phyloP scores from a whole-genome alignment of 2,888 invertebrate species.

The Ceraclea dissimilis region DNA sequence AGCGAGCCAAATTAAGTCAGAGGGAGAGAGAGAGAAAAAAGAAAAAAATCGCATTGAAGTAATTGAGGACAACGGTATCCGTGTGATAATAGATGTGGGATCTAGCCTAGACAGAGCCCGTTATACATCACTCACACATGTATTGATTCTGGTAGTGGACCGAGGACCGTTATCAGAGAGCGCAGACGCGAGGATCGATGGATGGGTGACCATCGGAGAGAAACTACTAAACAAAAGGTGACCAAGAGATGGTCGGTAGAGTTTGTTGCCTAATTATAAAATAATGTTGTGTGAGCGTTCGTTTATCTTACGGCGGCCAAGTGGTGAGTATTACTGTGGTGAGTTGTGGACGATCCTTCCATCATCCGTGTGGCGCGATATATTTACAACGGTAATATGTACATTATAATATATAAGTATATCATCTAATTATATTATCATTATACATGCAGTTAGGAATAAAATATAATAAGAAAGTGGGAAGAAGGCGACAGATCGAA shows the following conservation, averaged over 20 bases:
- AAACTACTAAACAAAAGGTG: conserved; percentile 14
- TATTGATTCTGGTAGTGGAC: conserved; percentile 51
- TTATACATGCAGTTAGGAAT: conserved; percentile 24
- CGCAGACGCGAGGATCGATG: conserved; percentile 26
- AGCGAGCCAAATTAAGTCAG: conserved; percentile 64
- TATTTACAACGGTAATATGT: conserved; percentile 20
- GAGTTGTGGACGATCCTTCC: conserved; percentile 30
- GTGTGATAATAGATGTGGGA: conserved; percentile 12
- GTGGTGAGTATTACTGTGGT: conserved; percentile 34
- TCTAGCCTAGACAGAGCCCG: conserved; percentile 16
- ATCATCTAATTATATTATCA: background rate
- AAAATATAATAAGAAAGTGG: conserved; percentile 22
- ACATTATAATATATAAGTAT: conserved; percentile 12
- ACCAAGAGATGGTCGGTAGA: conserved; percentile 11
- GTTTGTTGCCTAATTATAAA: background rate
- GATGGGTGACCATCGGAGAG: conserved; percentile 31
- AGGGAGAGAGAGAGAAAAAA: conserved; percentile 48
- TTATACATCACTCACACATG: conserved; percentile 55
- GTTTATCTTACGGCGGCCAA: conserved; percentile 24
- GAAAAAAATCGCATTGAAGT: conserved; percentile 53
- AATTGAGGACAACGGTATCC: conserved; percentile 27
- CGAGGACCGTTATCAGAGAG: conserved; percentile 25
- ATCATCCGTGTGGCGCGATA: conserved; percentile 12
- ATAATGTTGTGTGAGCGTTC: conserved; percentile 19
- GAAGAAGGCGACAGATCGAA: conserved; percentile 27